These are phyloP conservation scores for Butorides virescens DNA, from an alignment of 2,113 vertebrate species.

Conservation along the genomic window DNA sequence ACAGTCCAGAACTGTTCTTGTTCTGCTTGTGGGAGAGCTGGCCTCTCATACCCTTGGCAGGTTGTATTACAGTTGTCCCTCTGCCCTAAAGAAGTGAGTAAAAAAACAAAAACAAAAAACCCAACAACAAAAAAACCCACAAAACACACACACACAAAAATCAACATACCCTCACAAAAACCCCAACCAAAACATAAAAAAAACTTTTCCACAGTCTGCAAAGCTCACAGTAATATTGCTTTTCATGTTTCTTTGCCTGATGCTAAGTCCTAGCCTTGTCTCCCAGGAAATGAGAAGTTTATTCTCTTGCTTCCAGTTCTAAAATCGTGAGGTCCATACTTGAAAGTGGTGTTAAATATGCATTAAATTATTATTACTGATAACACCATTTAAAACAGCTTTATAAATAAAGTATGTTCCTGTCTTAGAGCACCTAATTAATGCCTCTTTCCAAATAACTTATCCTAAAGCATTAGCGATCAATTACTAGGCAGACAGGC, in stretches of 20 bases:
- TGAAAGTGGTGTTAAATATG: background rate
- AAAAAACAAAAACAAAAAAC: too few relatives aligned
- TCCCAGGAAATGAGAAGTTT: background rate
- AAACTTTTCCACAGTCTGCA: background rate
- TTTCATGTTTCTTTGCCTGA: background rate
- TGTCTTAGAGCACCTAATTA: background rate
- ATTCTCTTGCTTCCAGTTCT: background rate
- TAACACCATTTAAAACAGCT: background rate
- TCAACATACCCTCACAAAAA: background rate
- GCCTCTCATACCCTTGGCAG: background rate
- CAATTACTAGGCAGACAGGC: constrained; percentile 21
- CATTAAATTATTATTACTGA: background rate
- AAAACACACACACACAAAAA: background rate
- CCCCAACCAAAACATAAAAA: background rate
- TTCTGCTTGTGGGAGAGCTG: background rate
- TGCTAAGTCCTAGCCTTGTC: background rate
- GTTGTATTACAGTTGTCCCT: background rate
- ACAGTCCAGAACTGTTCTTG: background rate
- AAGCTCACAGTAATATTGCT: background rate
- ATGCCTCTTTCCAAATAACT: constrained; percentile 11
- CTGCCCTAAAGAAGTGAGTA: background rate
- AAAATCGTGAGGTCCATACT: background rate
- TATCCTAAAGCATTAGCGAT: constrained; percentile 32
- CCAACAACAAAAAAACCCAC: background rate
- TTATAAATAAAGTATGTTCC: background rate